Conservation (phyloP, 2,113 vertebrate species). For the Oxygymnocypris stewartii region DNA sequence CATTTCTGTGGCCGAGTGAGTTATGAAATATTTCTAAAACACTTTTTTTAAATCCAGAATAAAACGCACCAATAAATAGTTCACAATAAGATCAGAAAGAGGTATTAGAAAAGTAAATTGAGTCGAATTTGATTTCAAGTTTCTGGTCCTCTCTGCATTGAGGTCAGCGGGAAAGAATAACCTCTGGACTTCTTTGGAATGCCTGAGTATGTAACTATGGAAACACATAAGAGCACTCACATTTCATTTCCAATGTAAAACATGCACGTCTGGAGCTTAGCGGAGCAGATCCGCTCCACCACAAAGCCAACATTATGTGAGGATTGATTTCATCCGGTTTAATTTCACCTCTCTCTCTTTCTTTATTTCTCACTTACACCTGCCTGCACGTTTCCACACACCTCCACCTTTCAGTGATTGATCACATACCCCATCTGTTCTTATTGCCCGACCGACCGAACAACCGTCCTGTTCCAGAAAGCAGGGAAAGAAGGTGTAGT, state of each 20-base stretch:
- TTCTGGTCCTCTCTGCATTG: not conserved
- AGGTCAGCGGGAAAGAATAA: constrained; percentile 30
- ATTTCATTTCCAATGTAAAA: constrained; percentile 45
- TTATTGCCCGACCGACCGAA: constrained; percentile 36
- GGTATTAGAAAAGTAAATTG: not conserved
- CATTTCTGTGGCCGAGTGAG: not conserved
- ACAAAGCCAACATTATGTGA: constrained; percentile 34
- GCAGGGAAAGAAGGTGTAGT: not conserved
- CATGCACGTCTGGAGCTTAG: constrained; percentile 23
- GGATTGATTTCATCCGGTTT: constrained; percentile 24
- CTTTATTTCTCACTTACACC: constrained; percentile 15
- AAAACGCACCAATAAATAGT: not conserved
- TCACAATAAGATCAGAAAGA: not conserved
- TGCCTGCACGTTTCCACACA: not conserved
- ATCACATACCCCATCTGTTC: constrained; percentile 7
- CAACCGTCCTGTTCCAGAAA: constrained; percentile 29
- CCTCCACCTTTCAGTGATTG: constrained; percentile 1
- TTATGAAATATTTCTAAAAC: not conserved
- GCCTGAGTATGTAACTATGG: constrained; percentile 43
- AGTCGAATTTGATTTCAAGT: constrained; percentile 13
- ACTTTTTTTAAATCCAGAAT: not conserved
- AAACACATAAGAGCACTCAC: constrained; percentile 36
- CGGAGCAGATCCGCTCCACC: not conserved
- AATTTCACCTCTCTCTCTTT: not conserved
- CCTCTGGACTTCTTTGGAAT: constrained; percentile 35